Base-by-base conservation (phyloP, 1,140 invertebrate genomes). In the Ips nitidus region DNA sequence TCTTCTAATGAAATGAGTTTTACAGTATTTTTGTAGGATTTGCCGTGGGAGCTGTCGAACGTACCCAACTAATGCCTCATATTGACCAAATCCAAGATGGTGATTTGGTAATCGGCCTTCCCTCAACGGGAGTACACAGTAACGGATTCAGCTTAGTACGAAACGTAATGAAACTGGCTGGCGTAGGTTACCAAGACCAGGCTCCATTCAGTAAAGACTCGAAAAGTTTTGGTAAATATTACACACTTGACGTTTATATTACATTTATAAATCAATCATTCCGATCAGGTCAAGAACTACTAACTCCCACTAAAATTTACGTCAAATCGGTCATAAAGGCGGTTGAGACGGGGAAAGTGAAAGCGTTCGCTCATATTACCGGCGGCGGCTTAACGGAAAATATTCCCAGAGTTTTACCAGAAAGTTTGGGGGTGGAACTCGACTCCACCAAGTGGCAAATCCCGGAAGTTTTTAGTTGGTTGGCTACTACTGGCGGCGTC, bases 141-240 rank as follows among this genome's bases (percentile, higher is more conserved):
- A 99, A 99, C 80, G 97, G 97, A 0, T 99, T 95, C 82, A 98
- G 95, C 84, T 78, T 99, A 22, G 93, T 98, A 5, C 85, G 97
- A 67, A 94, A 91, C 77, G 84, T 98, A 22, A 85, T 98, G 73
- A 88, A 90, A 77, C 84, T 88, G 36, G 77, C 84, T 1, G 86
- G 87, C 8, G 83, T 87, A 47, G 82, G 82, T 1, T 91, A 90
- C 60, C 80, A 83, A 8, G 90, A 93, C 76, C 81, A 82, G 52
- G 90, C 93, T 39, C 93, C 95, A 0, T 97, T 97, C 78, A 91
- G 90, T 66, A 76, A 80, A 42, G 81, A 79, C 2, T 82, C 82
- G 56, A 84, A 85, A 60, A 88, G 86, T 3, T 82, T 90, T 63
- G 89, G 88, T 85, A 72, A 66, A 65, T 59, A 43, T 3, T 39